These are phyloP conservation scores for Pentalonia nigronervosa DNA, from an alignment of 1,140 invertebrate genomes.

Conservation along the genomic window DNA sequence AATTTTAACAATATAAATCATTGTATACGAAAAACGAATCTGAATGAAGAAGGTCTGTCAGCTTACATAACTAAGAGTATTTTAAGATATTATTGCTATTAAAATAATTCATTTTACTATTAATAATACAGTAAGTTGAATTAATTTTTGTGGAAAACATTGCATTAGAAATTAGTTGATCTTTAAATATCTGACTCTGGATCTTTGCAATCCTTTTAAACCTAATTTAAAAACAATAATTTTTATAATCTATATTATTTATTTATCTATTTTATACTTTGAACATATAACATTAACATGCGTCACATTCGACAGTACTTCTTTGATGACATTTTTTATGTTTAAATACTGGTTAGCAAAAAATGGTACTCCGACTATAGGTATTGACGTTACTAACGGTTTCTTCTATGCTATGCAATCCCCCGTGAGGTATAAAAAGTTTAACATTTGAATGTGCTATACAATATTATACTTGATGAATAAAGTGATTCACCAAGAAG, in stretches of 20 bases:
- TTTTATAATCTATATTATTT: not conserved
- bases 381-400: constrained; percentile 68
- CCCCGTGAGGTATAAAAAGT: constrained; percentile 72
- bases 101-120: too few species aligned
- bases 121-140: too few species aligned
- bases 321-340: constrained; percentile 55
- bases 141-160: too few species aligned
- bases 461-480: constrained; percentile 55
- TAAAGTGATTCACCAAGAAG: too few species aligned
- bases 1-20: too few species aligned
- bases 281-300: not conserved
- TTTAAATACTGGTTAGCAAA: constrained; percentile 64
- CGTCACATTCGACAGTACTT: constrained; percentile 37
- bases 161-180: constrained; percentile 66
- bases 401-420: constrained; percentile 70
- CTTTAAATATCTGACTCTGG: constrained; percentile 62
- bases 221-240: constrained; percentile 59
- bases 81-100: too few species aligned
- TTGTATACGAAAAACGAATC: too few species aligned
- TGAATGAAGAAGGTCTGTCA: too few species aligned
- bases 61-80: too few species aligned
- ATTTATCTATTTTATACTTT: not conserved
- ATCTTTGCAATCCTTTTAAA: constrained; percentile 63
- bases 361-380: constrained; percentile 67
- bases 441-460: constrained; percentile 67